Evolutionary conservation across 2,888 invertebrate genomes (phyloP), one percentile per base, ranked within the genome.

Genomic region (Drosophila putrida): DNA sequence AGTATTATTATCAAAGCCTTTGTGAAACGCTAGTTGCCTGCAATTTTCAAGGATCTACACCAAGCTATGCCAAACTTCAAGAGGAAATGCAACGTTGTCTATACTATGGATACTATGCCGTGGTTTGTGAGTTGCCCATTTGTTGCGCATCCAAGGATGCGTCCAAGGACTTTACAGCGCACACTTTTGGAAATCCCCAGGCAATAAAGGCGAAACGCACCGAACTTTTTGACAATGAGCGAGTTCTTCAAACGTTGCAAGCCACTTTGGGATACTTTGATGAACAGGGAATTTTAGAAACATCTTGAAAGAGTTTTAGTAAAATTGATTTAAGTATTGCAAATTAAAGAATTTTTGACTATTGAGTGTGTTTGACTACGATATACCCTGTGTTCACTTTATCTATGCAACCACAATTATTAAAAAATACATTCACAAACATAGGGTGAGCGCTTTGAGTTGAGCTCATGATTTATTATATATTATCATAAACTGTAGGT

Each of bases 21-120:
- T 75, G 66, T 4, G 65, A 71, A 1, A 88, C 85, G 0, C 63
- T 93, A 3, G 55, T 11, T 2, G 46, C 35, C 0, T 69, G 78
- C 5, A 62, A 67, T 0, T 80, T 71, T 20, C n/a, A 1, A 1
- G 43, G 55, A 4, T 8, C 65, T 0, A 57, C 85, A 31, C 90
- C 91, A 5, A 80, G 65, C 4, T 75, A 73, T 35, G 74, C 77
- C 4, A 60, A 75, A n/a, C 57, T 92, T 0, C 25, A 74, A 11
- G 51, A 51, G 0, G 92, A 92, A 69, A 75, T 92, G 38, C 46
- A 75, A 3, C 76, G 80, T 11, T 80, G 86, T 10, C 82, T 90
- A 15, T 78, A 82, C 27, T 90, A 85, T 55, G 90, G 81, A 0
- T 90, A 91, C 25, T 89, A 91, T 73, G 75, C 80, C 0, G 75